Evolutionary conservation across 1,140 invertebrate genomes (phyloP), one percentile per base, ranked within the genome.

Genomic region (Elysia chlorotica): DNA sequence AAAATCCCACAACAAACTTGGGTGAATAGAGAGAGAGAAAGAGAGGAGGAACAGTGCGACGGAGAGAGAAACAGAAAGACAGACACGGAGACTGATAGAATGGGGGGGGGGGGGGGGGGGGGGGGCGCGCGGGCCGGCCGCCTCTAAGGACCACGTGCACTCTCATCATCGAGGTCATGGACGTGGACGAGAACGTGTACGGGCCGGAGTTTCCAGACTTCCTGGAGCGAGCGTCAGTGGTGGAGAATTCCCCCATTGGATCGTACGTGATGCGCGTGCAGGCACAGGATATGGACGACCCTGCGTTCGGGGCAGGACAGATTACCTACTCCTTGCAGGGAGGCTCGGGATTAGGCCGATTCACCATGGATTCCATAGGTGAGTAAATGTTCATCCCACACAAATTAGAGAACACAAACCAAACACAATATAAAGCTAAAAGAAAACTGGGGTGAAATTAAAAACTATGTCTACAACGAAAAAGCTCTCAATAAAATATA

Each of bases 331-430:
- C 92, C 71, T 94, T 98, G 65, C 89, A 93, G 10, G 94, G 92
- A 61, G 97, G 97, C 10, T 92, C 94, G 81, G 97, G 97, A 28
- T 89, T 98, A 61, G 95, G 96, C 25, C 91, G 93, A 66, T 99
- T 99, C 89, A 91, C 92, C 74, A 94, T 99, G 67, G 96, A 98
- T 82, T 91, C 93, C 82, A 90, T 94, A 91, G 96, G 96, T 96
- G 87, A 90, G 90, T 83, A 53, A n/a, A n/a, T n/a, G n/a, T n/a
- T n/a, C n/a, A n/a, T n/a, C n/a, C n/a, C n/a, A n/a, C n/a, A n/a
- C n/a, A n/a, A n/a, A n/a, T n/a, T n/a, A n/a, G n/a, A n/a, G n/a
- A n/a, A n/a, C n/a, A n/a, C n/a, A n/a, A n/a, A n/a, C n/a, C n/a
- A n/a, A n/a, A n/a, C n/a, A n/a, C n/a, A n/a, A n/a, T n/a, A n/a